Evolutionary conservation across 2,888 invertebrate genomes (phyloP), one percentile per base, ranked within the genome.

Genomic region (Hartigia nigra): DNA sequence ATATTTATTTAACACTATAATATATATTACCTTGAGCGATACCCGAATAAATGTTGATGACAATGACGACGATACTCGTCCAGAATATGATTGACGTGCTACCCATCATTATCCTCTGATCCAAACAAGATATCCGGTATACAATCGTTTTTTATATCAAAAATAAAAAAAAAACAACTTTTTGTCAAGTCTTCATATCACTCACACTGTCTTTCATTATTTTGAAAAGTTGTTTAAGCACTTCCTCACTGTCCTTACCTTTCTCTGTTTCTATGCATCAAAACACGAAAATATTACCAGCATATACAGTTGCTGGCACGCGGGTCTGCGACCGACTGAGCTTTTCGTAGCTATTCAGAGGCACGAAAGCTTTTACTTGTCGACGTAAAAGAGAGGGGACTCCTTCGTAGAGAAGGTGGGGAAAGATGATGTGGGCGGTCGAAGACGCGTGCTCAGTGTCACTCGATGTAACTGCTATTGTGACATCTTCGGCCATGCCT

Each of bases 401-500:
- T 72, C 32, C 31, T 39, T 74, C 55, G 70, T 77, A 77, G 36
- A 72, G 32, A 31, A 74, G 14, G 74, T 14, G 35, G 78, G 69
- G 74, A 72, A 74, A 78, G 55, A 35, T 35, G n/a, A 75, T 74
- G 84, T 88, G 84, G 87, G 88, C 86, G 86, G 85, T 85, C 77
- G 84, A 36, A 87, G 86, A 89, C 87, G 88, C 89, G 88, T 89
- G 88, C 88, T 83, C 85, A 84, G 83, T 88, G 89, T 89, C 89
- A 88, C 85, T 85, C 85, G 86, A 82, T 85, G 85, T 86, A 85
- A 87, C 85, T 83, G 84, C 86, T 88, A 86, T 89, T 89, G 88
- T 88, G 87, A 89, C 89, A 87, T 87, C 85, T 86, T 85, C 84
- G 78, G 69, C 82, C 77, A 76, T 78, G 78, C 81, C 81, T 79